These are phyloP conservation scores for Pomatostomus ruficeps DNA, from an alignment of 2,113 vertebrate genomes.

Conservation along the genomic window DNA sequence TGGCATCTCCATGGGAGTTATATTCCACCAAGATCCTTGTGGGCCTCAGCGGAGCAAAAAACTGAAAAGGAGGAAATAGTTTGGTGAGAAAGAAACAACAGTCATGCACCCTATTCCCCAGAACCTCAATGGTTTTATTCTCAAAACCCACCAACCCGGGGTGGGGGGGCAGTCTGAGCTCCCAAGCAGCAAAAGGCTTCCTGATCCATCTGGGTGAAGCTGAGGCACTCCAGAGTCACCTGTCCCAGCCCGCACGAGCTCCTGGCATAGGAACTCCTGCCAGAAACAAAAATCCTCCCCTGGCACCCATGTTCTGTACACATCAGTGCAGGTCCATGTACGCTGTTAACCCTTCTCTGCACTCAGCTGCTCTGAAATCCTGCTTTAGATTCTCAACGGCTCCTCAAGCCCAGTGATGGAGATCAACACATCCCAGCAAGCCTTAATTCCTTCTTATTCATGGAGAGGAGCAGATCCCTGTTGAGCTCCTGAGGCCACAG, in stretches of 20 bases:
- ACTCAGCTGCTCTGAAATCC: neutral
- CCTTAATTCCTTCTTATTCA: neutral
- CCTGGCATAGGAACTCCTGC: neutral
- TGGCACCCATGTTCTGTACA: fast-evolving
- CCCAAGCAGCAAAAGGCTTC: neutral
- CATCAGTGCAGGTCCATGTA: fast-evolving
- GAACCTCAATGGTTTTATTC: neutral
- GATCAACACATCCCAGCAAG: neutral
- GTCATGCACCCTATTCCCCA: fast-evolving
- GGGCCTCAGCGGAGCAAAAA: constrained; percentile 83
- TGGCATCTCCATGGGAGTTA: constrained; percentile 74
- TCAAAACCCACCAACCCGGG: fast-evolving
- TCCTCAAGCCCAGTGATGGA: fast-evolving
- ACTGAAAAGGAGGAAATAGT: constrained; percentile 64
- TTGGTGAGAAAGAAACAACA: neutral
- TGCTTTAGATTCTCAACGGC: neutral
- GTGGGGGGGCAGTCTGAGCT: fast-evolving
- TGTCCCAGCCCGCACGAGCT: neutral
- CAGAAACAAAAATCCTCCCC: neutral
- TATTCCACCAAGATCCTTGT: constrained; percentile 82
- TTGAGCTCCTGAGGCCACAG: fast-evolving
- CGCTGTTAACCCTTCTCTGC: neutral
- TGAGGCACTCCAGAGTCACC: no score
- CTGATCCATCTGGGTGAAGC: neutral
- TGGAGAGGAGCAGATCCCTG: fast-evolving